Base-by-base conservation (phyloP, 2,113 vertebrate genomes). In the Gila orcuttii region DNA sequence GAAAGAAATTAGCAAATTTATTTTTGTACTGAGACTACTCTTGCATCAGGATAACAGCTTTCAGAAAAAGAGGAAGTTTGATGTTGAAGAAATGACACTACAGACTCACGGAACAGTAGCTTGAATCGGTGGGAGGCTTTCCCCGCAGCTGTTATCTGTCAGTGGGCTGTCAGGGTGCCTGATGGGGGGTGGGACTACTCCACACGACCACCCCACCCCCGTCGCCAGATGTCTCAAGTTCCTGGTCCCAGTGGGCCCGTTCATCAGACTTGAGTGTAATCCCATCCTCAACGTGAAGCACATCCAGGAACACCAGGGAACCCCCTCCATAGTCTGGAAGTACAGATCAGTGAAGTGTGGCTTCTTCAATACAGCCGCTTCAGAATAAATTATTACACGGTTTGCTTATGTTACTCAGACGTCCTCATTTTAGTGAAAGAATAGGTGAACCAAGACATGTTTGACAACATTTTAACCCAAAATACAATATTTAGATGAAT, bases 121-220 rank as follows among this genome's bases (percentile, higher is more conserved):
- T 75, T 80, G 71, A 82, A 68, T 82, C 76, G 87, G 77, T 88
- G 86, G 82, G 90, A 39, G 88, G 86, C 81, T 47, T 81, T 87
- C 79, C 87, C 86, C 66, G 87, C 92, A 93, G 91, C 91, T 92
- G 89, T 88, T 89, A 57, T 87, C 82, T 91, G 92, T 94, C 93
- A 92, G 71, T 87, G 87, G 82, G 88, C 90, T 92, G 93, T 92
- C 93, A 91, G 68, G 79, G 85, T 45, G 45, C 79, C 89, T 82
- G 75, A 78, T 57, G 9, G 50, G 47, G 74, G 66, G 86, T 39
- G 81, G 89, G 87, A 79, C 88, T 57, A 89, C 81, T 87, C 88
- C 50, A 89, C 83, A 79, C 73, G 74, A 90, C 89, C 88, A 86
- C 85, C 60, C 81, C 79, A 83, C 83, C 83, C 84, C 87, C 85